Evolutionary conservation across 2,113 vertebrate genomes (phyloP), one percentile per base, ranked within the genome.

Genomic region (Bambusicola thoracicus): DNA sequence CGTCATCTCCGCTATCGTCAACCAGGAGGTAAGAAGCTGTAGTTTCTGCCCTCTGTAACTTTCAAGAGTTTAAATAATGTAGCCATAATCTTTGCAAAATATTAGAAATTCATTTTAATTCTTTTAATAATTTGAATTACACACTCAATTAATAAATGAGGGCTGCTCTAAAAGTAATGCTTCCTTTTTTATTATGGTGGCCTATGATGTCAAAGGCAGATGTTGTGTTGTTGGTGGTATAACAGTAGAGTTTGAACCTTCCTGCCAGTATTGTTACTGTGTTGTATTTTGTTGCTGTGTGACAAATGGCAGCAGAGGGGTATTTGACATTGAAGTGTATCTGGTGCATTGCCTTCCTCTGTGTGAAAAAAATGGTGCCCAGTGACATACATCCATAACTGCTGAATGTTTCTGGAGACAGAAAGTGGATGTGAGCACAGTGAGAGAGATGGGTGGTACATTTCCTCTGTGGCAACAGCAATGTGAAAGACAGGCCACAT

Each of bases 1-100:
- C 98, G 98, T 14, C 99, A 99, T 97, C 98, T 99, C 44, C 98
- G 99, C 91, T 99, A 98, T 70, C 98, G 99, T 67, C 98, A 98
- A 76, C 95, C 99, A 24, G 99, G 98, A 98, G 98, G 99, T 99
- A 97, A 97, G 91, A 18, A 30, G 34, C 53, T 53, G 24, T 5
- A 13, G 1, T n/a, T 38, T 46, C 30, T 78, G 41, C 6, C 22
- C 40, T 38, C 38, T 78, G 0, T 61, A 34, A 5, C 48, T 73
- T 55, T 4, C 22, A 13, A 13, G 12, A 41, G 32, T 30, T 27
- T 17, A 30, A 20, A 29, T 32, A 8, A 32, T 48, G 15, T 18
- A 24, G 25, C 36, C 63, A 34, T 56, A 79, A 5, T 44, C 68
- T 48, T 8, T 79, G 12, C 70, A 34, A 44, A 15, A 4, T 88